These are phyloP conservation scores for Zaprionus taronus DNA, from an alignment of 1,140 invertebrate genomes.

Conservation along the genomic window DNA sequence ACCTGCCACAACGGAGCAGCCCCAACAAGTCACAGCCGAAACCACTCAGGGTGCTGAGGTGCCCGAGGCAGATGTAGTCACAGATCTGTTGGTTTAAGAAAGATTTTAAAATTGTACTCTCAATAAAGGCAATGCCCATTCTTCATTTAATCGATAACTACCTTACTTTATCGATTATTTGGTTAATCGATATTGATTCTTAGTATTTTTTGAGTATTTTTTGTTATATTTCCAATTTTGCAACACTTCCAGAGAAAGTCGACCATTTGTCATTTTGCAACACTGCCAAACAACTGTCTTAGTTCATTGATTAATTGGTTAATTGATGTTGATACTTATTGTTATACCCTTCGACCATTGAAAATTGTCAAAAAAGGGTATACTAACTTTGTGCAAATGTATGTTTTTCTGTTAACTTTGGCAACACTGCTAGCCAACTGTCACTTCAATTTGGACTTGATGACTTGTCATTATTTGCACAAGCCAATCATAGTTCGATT, in stretches of 20 bases:
- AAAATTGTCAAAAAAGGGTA: too few relatives aligned
- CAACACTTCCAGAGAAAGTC: too few relatives aligned
- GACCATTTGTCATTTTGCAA: background rate
- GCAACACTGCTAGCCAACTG: too few relatives aligned
- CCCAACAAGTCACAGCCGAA: constrained; percentile 16
- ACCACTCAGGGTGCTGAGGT: constrained; percentile 33
- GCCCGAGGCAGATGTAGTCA: constrained; percentile 44
- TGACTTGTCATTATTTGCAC: too few relatives aligned
- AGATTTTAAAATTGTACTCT: constrained; percentile 1
- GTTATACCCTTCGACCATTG: too few relatives aligned
- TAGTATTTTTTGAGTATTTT: background rate
- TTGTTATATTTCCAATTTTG: too few relatives aligned
- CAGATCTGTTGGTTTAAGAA: constrained; percentile 7
- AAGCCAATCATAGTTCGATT: background rate
- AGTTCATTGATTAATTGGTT: too few relatives aligned
- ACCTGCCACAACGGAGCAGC: constrained; percentile 37
- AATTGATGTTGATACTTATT: too few relatives aligned
- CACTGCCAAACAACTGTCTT: background rate
- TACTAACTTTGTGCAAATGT: too few relatives aligned
- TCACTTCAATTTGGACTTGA: too few relatives aligned
- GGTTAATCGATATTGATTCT: background rate
- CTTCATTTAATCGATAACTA: background rate
- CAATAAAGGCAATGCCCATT: constrained; percentile 36
- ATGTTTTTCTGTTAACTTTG: too few relatives aligned
- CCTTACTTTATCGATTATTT: background rate